Evolutionary conservation across 2,113 vertebrate genomes (phyloP), one percentile per base, ranked within the genome.

Genomic region (Opisthocomus hoazin): DNA sequence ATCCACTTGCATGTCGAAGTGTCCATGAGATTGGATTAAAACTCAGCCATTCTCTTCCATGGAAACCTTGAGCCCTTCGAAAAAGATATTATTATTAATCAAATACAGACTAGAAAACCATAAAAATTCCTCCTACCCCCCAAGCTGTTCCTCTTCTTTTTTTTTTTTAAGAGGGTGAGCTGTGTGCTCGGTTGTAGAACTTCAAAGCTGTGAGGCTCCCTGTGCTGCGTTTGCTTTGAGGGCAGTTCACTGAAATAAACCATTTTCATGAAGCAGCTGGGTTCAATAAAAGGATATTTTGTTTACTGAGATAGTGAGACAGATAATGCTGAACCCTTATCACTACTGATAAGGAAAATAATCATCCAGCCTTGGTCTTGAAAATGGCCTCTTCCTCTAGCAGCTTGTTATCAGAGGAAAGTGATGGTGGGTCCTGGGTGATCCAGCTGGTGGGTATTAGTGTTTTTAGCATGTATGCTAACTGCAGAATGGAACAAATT

Each of bases 1-100:
- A 23, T 30, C 20, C 36, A 15, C 39, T 56, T 0, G 1, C 37
- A 45, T 1, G 1, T 64, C 36, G 21, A 58, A 68, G 16, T 8
- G 18, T 26, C 41, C 9, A 14, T 41, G 48, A 88, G 45, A 65
- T 8, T 30, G 32, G 27, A 20, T n/a, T 69, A 51, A 64, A 90
- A 84, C 27, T 43, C 68, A 39, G 29, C 22, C 61, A n/a, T 68
- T 78, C 17, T 56, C 15, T 87, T 54, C 53, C 21, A 16, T 51
- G 51, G 43, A 81, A 75, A 66, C n/a, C 10, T 15, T 16, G 7
- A 36, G 21, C 5, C 11, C 15, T 54, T 70, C 37, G 36, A 45
- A 90, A 80, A 92, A 86, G 1, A 18, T 20, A 23, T 60, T 60
- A 20, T 45, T 74, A 53, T 86, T 43, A 41, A 94, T 80, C 8